phyloP scores from a whole-genome alignment of 2,113 vertebrate species.

The Echinops telfairi region DNA sequence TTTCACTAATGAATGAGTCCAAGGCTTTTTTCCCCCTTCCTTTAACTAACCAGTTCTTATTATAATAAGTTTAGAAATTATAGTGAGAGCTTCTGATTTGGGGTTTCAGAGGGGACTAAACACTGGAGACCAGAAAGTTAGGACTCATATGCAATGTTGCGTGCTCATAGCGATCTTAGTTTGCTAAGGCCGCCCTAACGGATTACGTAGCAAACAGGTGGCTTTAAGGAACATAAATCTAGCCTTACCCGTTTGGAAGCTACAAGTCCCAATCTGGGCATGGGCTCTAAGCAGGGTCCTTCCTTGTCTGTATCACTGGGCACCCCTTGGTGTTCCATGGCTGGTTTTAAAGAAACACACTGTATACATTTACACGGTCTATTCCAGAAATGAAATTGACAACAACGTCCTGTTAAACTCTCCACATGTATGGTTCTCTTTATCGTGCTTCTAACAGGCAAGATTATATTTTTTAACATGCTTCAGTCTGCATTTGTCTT shows the following conservation, averaged over 20 bases:
- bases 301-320: neutral
- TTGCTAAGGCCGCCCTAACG: neutral
- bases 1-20: slow-evolving; percentile 22
- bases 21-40: neutral
- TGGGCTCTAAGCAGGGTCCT: neutral
- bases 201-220: neutral
- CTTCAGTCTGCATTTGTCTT: neutral
- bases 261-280: neutral
- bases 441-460: too few species aligned
- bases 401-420: too few species aligned
- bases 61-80: slow-evolving; percentile 40
- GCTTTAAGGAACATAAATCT: neutral
- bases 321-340: too few species aligned
- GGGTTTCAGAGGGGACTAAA: slow-evolving; percentile 51
- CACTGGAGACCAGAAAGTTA: neutral
- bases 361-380: too few species aligned
- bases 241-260: neutral
- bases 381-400: too few species aligned
- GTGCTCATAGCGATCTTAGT: neutral
- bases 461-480: too few species aligned
- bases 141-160: neutral
- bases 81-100: slow-evolving; percentile 8
- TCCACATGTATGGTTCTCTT: too few species aligned
- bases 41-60: neutral
- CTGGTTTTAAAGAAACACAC: too few species aligned